phyloP scores from a whole-genome alignment of 2,113 vertebrate species.

The Psilopsiagon aurifrons region DNA sequence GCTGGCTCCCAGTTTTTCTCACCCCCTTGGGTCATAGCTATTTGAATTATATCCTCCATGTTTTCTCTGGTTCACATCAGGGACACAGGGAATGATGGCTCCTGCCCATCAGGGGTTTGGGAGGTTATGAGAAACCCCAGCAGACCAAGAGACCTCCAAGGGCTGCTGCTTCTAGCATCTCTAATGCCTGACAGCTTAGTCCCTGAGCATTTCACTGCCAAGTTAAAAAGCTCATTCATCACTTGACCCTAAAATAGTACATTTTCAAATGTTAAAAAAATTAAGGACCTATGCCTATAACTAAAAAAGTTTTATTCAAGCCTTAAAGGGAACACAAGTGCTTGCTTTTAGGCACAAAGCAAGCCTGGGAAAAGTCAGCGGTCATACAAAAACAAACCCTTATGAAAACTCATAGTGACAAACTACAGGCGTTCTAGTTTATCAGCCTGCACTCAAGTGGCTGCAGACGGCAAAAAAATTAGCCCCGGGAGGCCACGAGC shows the following conservation, averaged over 20 bases:
- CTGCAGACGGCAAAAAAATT: not conserved
- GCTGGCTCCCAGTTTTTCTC: not conserved
- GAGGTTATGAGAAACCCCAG: not conserved
- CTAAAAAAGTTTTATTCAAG: not conserved
- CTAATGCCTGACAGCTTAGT: not conserved
- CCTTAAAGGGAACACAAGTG: not conserved
- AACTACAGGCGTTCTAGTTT: not conserved
- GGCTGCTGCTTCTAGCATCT: not conserved
- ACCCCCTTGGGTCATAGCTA: not conserved
- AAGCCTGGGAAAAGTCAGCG: not conserved
- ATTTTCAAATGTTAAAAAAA: not conserved
- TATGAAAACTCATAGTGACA: not conserved
- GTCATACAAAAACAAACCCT: not conserved
- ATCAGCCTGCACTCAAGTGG: not conserved
- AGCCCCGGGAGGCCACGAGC: not conserved
- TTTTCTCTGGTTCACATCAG: not conserved
- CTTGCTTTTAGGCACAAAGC: not conserved
- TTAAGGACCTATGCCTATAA: not conserved
- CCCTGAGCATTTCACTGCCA: not conserved
- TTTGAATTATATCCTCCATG: not conserved
- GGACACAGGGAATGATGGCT: rapidly evolving
- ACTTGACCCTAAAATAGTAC: not conserved
- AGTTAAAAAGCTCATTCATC: not conserved
- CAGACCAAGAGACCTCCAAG: not conserved
- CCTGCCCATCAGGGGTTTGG: not conserved